Conservation (phyloP, 2,888 invertebrate species). For the Lasius platythorax region DNA sequence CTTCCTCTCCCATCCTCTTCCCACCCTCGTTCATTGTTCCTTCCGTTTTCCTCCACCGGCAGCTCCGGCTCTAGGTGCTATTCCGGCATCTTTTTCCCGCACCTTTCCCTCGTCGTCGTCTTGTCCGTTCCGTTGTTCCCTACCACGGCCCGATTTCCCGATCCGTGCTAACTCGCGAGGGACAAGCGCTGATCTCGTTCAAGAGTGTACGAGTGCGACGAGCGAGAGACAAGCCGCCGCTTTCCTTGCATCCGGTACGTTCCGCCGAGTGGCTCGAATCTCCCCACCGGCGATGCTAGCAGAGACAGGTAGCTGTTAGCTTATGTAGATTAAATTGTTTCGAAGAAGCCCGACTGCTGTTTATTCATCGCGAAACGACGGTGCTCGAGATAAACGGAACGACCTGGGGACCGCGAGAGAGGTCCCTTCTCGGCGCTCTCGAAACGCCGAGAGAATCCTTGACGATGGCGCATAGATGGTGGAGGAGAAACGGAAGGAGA, state of each 20-base stretch:
- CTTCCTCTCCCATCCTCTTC: neutral
- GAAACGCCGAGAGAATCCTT: constrained; percentile 56
- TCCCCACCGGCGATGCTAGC: constrained; percentile 64
- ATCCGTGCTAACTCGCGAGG: constrained; percentile 19
- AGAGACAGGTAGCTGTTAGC: constrained; percentile 75
- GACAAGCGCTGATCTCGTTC: constrained; percentile 15
- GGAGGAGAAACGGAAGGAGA: neutral
- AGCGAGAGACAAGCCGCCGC: neutral
- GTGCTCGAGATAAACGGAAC: constrained; percentile 73
- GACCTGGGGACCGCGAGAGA: constrained; percentile 61
- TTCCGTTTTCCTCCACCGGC: constrained; percentile 8
- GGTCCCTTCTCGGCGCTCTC: constrained; percentile 46
- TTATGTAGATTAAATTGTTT: constrained; percentile 81
- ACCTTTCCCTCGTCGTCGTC: neutral
- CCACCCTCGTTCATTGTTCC: neutral
- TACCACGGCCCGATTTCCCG: constrained; percentile 29
- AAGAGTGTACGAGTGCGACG: constrained; percentile 21
- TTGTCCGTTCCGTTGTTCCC: neutral
- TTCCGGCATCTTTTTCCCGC: neutral
- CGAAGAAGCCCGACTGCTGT: constrained; percentile 76
- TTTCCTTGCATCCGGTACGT: constrained; percentile 46
- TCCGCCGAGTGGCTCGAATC: constrained; percentile 62
- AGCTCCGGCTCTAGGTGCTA: neutral
- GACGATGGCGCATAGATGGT: constrained; percentile 25
- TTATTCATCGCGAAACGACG: constrained; percentile 77